Percentiles rank a stretch among this genome's conserved stretches.
phyloP scores from a whole-genome alignment of 2,113 vertebrate genomes.

The Calonectris borealis region DNA sequence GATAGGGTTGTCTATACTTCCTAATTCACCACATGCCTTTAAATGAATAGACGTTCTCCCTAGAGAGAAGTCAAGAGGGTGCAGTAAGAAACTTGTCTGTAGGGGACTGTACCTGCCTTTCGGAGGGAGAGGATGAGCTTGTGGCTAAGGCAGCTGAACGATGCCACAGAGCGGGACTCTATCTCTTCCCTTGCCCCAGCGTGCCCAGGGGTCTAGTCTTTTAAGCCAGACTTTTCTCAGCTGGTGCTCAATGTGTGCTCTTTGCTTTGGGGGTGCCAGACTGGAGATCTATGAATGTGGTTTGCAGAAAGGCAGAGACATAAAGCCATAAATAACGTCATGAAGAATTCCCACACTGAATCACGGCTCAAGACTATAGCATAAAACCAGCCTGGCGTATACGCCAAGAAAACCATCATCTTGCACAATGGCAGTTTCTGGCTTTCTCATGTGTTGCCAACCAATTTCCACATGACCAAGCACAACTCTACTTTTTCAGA shows the following conservation, averaged over 20 bases:
- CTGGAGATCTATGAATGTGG: not conserved
- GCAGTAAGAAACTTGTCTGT: not conserved
- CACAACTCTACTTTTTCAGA: not conserved
- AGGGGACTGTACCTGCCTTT: not conserved
- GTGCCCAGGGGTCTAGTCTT: not conserved
- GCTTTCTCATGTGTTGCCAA: not conserved
- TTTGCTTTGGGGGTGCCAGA: not conserved
- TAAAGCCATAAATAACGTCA: not conserved
- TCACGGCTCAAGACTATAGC: not conserved
- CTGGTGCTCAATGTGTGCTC: not conserved
- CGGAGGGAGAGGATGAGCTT: not conserved
- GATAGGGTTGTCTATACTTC: not conserved
- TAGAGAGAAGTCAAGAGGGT: not conserved
- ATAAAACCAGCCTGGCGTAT: not conserved
- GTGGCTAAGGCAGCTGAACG: not conserved
- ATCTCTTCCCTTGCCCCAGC: not conserved
- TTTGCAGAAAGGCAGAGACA: not conserved
- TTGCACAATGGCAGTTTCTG: not conserved
- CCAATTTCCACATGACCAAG: not conserved
- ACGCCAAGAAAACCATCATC: not conserved
- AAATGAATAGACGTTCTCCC: not conserved
- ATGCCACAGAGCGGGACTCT: not conserved
- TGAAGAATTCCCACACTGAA: constrained; percentile 22
- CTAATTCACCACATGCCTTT: not conserved
- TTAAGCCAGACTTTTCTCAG: not conserved